These are phyloP conservation scores for Cylloceria caligata DNA, from an alignment of 2,888 invertebrate species.

Conservation along the genomic window DNA sequence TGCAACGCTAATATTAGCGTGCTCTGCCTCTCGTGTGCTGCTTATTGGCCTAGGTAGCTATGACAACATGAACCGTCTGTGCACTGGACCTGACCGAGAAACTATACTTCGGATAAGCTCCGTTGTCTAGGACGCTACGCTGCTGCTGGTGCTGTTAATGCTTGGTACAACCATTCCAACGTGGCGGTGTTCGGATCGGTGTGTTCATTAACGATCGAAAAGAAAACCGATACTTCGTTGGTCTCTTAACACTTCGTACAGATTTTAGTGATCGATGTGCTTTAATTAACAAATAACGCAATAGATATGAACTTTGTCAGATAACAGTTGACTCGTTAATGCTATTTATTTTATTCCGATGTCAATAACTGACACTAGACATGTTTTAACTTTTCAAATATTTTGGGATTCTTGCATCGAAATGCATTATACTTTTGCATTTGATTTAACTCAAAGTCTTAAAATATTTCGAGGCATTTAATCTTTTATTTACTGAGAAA, in stretches of 20 bases:
- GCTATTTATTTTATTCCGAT: background rate
- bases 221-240: conserved; percentile 23
- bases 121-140: conserved; percentile 52
- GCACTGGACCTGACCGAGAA: conserved; percentile 60
- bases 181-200: conserved; percentile 1
- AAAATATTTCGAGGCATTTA: no score
- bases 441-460: no score
- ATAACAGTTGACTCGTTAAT: background rate
- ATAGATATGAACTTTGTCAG: background rate
- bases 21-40: conserved; percentile 61
- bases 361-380: background rate
- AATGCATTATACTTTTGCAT: no score
- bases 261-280: background rate
- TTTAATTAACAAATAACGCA: background rate
- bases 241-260: background rate
- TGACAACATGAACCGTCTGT: conserved; percentile 60
- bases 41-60: conserved; percentile 43
- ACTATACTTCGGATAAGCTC: conserved; percentile 50
- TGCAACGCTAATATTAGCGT: conserved; percentile 83
- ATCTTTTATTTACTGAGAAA: no score
- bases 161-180: conserved; percentile 18
- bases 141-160: background rate
- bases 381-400: background rate
- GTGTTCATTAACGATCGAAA: background rate
- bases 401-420: no score